A percentile compares a stretch with the other conserved stretches of the same genome.
Conservation (phyloP, 2,797 vertebrate genomes). For the Coregonus sp. region DNA sequence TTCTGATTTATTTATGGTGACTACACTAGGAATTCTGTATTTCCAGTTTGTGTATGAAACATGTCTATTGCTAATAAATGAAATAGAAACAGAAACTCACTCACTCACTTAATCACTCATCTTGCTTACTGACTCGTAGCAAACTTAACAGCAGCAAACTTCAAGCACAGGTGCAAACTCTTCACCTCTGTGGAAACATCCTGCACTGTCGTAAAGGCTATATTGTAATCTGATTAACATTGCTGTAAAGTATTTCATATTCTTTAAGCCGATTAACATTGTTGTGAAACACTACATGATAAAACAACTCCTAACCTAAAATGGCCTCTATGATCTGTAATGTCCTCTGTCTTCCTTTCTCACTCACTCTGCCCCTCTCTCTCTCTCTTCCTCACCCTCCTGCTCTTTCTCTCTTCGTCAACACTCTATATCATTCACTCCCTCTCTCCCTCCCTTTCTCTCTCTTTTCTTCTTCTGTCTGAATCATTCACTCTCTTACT, state of each 20-base stretch:
- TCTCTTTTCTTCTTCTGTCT: not conserved
- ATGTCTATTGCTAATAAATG: not conserved
- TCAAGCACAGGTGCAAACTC: not conserved
- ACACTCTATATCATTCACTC: not conserved
- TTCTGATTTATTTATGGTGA: not conserved
- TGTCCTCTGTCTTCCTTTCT: slow-evolving; percentile 4
- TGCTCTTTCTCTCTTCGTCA: not conserved
- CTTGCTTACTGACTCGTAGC: too few species aligned
- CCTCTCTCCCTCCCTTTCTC: not conserved
- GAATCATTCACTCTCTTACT: not conserved
- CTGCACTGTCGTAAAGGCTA: too few species aligned
- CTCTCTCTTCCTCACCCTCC: not conserved
- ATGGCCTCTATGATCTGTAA: not conserved
- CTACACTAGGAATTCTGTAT: too few species aligned
- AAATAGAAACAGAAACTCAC: not conserved
- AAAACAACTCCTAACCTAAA: not conserved
- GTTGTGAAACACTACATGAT: not conserved
- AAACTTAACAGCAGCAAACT: not conserved
- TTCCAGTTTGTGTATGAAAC: too few species aligned
- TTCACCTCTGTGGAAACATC: too few species aligned
- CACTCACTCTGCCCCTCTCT: not conserved
- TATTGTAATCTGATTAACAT: not conserved
- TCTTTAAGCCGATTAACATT: not conserved
- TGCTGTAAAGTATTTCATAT: not conserved
- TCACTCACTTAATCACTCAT: not conserved